Evolutionary conservation across 2,113 vertebrate species (phyloP).

Genomic region (Muntiacus reevesi): DNA sequence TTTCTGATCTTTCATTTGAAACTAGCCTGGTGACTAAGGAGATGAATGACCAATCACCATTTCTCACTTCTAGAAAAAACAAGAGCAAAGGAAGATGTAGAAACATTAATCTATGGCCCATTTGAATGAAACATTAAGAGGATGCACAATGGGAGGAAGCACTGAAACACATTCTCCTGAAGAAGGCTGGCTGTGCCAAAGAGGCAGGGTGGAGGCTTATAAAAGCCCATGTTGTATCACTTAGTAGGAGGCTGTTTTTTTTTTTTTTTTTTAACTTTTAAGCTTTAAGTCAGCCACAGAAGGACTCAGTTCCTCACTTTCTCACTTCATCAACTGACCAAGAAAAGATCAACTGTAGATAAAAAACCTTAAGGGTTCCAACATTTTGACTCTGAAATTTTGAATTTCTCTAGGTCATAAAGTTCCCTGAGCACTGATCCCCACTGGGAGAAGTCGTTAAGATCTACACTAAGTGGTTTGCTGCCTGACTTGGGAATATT

Average conservation of each 20-base stretch:
- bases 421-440: slow-evolving; percentile 1
- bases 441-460: neutral
- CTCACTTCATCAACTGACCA: neutral
- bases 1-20: slow-evolving; percentile 28
- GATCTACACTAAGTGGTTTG: slow-evolving; percentile 1
- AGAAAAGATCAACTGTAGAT: slow-evolving; percentile 44
- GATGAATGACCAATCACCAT: neutral
- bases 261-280: neutral
- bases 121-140: neutral
- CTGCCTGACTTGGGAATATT: slow-evolving; percentile 22
- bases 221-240: neutral
- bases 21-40: slow-evolving; percentile 22
- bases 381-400: neutral
- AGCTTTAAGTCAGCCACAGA: neutral
- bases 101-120: neutral
- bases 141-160: neutral
- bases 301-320: neutral
- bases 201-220: neutral
- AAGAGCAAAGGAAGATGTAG: neutral
- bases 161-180: neutral
- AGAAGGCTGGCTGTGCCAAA: neutral
- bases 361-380: neutral
- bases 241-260: neutral
- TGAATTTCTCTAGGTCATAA: neutral
- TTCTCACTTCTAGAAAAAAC: slow-evolving; percentile 20